A percentile compares a stretch with the other conserved stretches of the same genome.
phyloP scores from a whole-genome alignment of 2,888 invertebrate species.

The Tribolium freemani region DNA sequence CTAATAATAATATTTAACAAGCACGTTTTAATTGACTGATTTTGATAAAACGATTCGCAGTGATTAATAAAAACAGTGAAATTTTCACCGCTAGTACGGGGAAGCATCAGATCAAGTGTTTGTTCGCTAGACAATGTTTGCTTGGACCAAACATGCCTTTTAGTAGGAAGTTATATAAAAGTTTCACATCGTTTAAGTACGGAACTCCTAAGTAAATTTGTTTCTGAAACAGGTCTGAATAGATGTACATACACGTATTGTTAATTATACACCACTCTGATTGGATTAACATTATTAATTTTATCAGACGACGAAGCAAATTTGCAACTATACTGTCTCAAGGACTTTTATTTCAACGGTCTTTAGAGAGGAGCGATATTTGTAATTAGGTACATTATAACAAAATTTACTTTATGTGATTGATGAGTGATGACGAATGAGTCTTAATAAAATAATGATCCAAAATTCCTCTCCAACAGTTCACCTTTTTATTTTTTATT shows the following conservation, averaged over 20 bases:
- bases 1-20: not conserved
- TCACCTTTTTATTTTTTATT: no score
- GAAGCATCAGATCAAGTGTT: slow-evolving; percentile 35
- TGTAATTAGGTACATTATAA: no score
- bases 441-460: no score
- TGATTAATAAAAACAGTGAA: not conserved
- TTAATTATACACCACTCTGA: slow-evolving; percentile 11
- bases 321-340: not conserved
- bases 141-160: slow-evolving; percentile 39
- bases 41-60: not conserved
- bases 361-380: no score
- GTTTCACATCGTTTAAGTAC: slow-evolving; percentile 35
- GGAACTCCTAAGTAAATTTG: slow-evolving; percentile 35
- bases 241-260: slow-evolving; percentile 11
- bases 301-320: not conserved
- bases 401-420: no score
- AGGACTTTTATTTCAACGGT: not conserved
- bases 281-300: slow-evolving; percentile 4
- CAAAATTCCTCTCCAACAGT: no score
- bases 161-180: slow-evolving; percentile 41
- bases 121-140: slow-evolving; percentile 37
- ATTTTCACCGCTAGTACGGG: slow-evolving; percentile 22
- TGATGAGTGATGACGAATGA: no score
- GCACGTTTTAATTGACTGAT: not conserved
- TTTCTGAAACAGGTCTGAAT: slow-evolving; percentile 23